Conservation (phyloP, 2,797 vertebrate species). For the Cynodonichthys magdalenae region DNA sequence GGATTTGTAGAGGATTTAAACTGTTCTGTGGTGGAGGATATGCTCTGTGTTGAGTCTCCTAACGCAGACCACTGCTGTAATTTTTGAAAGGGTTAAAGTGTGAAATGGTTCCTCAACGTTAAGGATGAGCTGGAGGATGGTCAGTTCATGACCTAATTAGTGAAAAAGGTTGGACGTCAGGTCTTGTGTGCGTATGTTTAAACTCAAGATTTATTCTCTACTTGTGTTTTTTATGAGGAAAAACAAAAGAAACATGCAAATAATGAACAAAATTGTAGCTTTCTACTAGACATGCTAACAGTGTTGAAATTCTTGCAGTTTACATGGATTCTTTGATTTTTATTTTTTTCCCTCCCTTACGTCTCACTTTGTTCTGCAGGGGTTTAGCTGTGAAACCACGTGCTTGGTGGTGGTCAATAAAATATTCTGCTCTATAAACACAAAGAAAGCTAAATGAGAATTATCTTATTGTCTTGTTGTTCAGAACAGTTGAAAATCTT, state of each 20-base stretch:
- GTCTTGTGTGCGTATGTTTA: background rate
- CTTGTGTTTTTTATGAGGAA: no score
- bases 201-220: background rate
- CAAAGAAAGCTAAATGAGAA: conserved; percentile 28
- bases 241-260: no score
- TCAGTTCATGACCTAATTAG: background rate
- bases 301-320: background rate
- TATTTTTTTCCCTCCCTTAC: conserved; percentile 13
- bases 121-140: background rate
- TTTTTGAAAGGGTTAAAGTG: background rate
- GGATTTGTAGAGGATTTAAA: conserved; percentile 14
- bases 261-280: no score
- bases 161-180: background rate
- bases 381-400: conserved; percentile 30
- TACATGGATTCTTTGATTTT: no score
- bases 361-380: conserved; percentile 12
- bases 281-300: no score
- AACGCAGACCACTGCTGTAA: background rate
- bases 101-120: background rate
- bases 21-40: background rate
- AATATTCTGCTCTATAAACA: conserved; percentile 39
- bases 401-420: conserved; percentile 23
- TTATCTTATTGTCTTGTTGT: conserved; percentile 25
- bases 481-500: conserved; percentile 5
- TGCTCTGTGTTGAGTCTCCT: background rate